phyloP scores from a whole-genome alignment of 2,113 vertebrate species.

The Maccullochella peelii region DNA sequence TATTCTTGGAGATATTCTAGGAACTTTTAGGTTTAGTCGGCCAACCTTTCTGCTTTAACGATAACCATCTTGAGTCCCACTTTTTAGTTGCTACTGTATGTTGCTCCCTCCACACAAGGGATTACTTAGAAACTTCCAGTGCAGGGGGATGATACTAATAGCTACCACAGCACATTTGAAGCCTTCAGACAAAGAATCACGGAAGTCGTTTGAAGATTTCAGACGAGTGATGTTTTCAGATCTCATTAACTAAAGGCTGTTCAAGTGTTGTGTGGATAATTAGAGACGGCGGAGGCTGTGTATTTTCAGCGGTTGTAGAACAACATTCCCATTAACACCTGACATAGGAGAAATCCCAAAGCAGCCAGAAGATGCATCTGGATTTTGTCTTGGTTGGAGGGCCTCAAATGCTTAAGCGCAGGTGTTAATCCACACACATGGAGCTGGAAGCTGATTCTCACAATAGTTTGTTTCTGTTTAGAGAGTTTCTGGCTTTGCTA shows the following conservation, averaged over 20 bases:
- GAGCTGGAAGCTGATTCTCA: conserved; percentile 55
- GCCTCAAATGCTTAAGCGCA: conserved; percentile 63
- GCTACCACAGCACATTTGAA: conserved; percentile 65
- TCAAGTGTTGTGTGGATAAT: conserved; percentile 78
- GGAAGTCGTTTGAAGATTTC: conserved; percentile 77
- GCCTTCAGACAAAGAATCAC: conserved; percentile 68
- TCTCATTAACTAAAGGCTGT: conserved; percentile 81
- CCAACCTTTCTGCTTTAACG: conserved; percentile 37
- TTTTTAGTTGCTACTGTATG: conserved; percentile 51
- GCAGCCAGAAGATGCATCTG: conserved; percentile 73
- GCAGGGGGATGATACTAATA: conserved; percentile 55
- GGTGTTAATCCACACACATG: conserved; percentile 63
- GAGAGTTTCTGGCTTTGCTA: conserved; percentile 38
- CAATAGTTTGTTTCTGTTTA: conserved; percentile 39
- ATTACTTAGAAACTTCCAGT: conserved; percentile 62
- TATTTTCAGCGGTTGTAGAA: conserved; percentile 72
- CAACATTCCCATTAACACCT: conserved; percentile 79
- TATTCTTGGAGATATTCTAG: conserved; percentile 46
- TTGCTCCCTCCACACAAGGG: conserved; percentile 27
- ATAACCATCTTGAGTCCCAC: conserved; percentile 33
- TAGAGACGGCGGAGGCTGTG: conserved; percentile 71
- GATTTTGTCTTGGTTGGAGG: conserved; percentile 73
- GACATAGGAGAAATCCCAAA: conserved; percentile 74
- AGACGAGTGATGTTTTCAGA: conserved; percentile 76
- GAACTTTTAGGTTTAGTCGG: conserved; percentile 44